These are phyloP conservation scores for Pangasius krempfi DNA, from an alignment of 2,797 vertebrate genomes.

Conservation along the genomic window DNA sequence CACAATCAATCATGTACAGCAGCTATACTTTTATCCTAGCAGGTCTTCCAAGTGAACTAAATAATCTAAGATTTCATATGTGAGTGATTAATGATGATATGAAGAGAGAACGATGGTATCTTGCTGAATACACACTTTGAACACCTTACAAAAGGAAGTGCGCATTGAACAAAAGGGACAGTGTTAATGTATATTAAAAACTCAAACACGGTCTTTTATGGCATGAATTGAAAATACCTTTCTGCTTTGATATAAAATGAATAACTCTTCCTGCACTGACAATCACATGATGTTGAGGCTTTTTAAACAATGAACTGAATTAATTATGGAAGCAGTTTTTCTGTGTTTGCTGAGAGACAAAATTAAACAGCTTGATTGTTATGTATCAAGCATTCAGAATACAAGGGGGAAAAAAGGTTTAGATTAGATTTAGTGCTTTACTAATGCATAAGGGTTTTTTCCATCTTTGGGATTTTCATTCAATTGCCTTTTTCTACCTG, in stretches of 20 bases:
- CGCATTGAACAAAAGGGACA: background rate
- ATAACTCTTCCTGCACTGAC: background rate
- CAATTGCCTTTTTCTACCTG: background rate
- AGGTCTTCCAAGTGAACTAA: background rate
- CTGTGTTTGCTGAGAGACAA: background rate
- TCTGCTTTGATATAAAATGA: background rate
- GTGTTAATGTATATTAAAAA: background rate
- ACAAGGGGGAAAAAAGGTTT: background rate
- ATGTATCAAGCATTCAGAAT: background rate
- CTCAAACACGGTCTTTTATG: background rate
- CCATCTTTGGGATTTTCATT: background rate
- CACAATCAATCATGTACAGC: background rate
- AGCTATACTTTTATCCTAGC: background rate
- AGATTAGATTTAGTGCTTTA: slow-evolving; percentile 1
- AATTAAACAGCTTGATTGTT: background rate
- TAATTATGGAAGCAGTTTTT: background rate
- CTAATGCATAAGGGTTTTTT: background rate
- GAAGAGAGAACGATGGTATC: background rate
- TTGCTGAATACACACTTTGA: background rate
- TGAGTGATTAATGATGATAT: background rate
- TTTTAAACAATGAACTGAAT: background rate
- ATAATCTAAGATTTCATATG: background rate
- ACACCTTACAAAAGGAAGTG: background rate
- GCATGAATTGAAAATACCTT: background rate
- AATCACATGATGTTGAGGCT: background rate